These are phyloP conservation scores for Cyprinodon tularosa DNA, from an alignment of 2,113 vertebrate genomes.

Conservation along the genomic window DNA sequence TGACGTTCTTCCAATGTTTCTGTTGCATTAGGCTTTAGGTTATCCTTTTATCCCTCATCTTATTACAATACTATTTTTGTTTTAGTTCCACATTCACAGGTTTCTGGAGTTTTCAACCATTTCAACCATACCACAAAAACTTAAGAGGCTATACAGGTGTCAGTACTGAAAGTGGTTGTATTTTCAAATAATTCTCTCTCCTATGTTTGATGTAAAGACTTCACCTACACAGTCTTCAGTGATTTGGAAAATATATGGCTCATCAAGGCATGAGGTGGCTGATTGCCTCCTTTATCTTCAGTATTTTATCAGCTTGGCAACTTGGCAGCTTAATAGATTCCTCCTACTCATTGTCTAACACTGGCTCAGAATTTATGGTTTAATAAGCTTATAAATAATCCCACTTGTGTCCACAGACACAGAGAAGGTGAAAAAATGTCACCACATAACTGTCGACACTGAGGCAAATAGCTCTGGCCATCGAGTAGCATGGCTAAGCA, in stretches of 20 bases:
- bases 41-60: slow-evolving; percentile 41
- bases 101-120: slow-evolving; percentile 25
- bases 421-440: slow-evolving; percentile 64
- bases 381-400: slow-evolving; percentile 74
- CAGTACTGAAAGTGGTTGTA: slow-evolving; percentile 6
- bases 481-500: slow-evolving; percentile 35
- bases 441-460: slow-evolving; percentile 43
- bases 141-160: slow-evolving; percentile 44
- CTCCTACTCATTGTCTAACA: slow-evolving; percentile 58
- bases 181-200: slow-evolving; percentile 19
- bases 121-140: slow-evolving; percentile 5
- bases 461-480: slow-evolving; percentile 31
- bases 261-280: slow-evolving; percentile 47
- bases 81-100: slow-evolving; percentile 40
- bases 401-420: slow-evolving; percentile 59
- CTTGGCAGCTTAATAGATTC: slow-evolving; percentile 59
- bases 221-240: slow-evolving; percentile 24
- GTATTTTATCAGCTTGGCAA: slow-evolving; percentile 59
- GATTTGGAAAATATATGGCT: slow-evolving; percentile 34
- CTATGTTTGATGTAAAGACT: not conserved
- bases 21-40: slow-evolving; percentile 26
- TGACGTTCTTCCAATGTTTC: slow-evolving; percentile 40
- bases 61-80: slow-evolving; percentile 40
- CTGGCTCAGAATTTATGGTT: slow-evolving; percentile 65
- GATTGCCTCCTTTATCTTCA: slow-evolving; percentile 57